A percentile compares a stretch with the other conserved stretches of the same genome.
phyloP scores from a whole-genome alignment of 2,113 vertebrate species.

The Nyctibius bracteatus region DNA sequence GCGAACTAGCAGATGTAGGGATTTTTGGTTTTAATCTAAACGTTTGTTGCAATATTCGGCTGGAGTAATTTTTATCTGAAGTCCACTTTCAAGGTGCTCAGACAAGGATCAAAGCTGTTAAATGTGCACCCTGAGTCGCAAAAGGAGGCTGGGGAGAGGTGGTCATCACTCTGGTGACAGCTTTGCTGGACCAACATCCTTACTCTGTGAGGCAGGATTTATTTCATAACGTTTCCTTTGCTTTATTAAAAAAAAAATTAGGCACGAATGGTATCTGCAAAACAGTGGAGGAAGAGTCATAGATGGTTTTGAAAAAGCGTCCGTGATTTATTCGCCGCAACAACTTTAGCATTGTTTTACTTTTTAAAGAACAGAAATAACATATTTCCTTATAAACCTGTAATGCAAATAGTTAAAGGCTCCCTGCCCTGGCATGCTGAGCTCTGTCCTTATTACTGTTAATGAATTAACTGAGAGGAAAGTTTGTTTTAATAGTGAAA shows the following conservation, averaged over 20 bases:
- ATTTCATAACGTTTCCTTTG: neutral
- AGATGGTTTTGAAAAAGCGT: neutral
- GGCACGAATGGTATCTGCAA: neutral
- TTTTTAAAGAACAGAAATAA: neutral
- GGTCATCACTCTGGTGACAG: neutral
- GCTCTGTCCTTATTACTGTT: neutral
- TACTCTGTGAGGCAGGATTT: neutral
- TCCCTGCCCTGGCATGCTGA: neutral
- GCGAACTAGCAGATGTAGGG: neutral
- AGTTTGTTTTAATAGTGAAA: neutral
- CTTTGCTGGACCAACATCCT: neutral
- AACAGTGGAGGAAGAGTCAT: neutral
- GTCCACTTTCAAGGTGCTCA: neutral
- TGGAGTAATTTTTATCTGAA: neutral
- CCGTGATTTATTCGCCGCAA: neutral
- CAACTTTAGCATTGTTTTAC: neutral
- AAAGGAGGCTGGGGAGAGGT: neutral
- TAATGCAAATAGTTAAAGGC: neutral
- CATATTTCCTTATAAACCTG: neutral
- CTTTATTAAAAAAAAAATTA: neutral
- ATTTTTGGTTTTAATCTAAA: slow-evolving; percentile 6
- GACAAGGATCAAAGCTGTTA: slow-evolving; percentile 13
- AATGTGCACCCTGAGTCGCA: rapidly evolving
- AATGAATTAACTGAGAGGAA: neutral
- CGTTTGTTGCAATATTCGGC: neutral